Evolutionary conservation across 2,113 vertebrate species (phyloP), one percentile per base, ranked within the genome.

Genomic region (Oostethus manadensis): DNA sequence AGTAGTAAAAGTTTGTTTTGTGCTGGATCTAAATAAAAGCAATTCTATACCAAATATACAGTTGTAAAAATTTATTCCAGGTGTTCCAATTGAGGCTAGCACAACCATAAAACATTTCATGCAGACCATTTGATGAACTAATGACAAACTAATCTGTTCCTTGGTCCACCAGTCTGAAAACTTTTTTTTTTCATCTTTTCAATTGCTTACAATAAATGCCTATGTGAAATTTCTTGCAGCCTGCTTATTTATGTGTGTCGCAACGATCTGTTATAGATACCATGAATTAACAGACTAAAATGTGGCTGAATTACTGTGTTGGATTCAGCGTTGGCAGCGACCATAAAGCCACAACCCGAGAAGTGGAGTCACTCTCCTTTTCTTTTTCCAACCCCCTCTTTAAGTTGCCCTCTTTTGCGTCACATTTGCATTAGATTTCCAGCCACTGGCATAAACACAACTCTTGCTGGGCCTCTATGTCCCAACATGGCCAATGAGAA

Each of bases 321-420:
- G 76, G 83, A 84, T 78, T 87, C 57, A 61, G 78, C 59, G 60
- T 83, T 89, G 86, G 89, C 83, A 89, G 77, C 64, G 60, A 29
- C 51, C 17, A 22, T 65, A 48, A 18, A 65, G 81, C 88, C 88
- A 76, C 87, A 86, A 81, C 87, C 70, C 84, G 71, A 51, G 58
- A 69, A 76, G 71, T 71, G 48, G 70, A 67, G 70, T 66, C 68
- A 71, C 75, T 77, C 62, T 71, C 74, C 61, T 83, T 42, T 73
- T 79, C 75, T 86, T 87, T 91, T 91, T 90, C 88, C 88, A 68
- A 82, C 81, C 82, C 82, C 79, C 67, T 83, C 82, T 87, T 85
- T 85, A 84, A 66, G 73, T 80, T 73, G 70, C 70, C 69, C 78
- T 70, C 69, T 72, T 83, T 78, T 90, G 84, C 85, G 84, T 89